A percentile compares a stretch with the other conserved stretches of the same genome.
These are phyloP conservation scores for Drosophila histrio DNA, from an alignment of 2,888 invertebrate genomes.

Conservation along the genomic window DNA sequence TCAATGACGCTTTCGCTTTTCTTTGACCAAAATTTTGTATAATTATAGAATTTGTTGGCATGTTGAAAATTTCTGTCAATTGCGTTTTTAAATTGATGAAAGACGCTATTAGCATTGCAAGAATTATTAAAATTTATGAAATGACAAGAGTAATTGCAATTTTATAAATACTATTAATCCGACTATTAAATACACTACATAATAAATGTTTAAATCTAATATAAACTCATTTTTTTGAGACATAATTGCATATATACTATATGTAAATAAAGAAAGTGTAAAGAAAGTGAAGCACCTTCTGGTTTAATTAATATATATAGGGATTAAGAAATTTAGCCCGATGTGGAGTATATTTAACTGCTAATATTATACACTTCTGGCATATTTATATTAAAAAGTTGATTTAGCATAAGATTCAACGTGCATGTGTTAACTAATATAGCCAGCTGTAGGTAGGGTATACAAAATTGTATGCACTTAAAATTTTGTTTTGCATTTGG, in stretches of 20 bases:
- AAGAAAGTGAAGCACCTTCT: too few relatives aligned
- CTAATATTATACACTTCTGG: too few relatives aligned
- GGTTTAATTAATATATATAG: too few relatives aligned
- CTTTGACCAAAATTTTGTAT: slow-evolving; percentile 18
- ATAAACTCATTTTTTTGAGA: too few relatives aligned
- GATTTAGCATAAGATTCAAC: too few relatives aligned
- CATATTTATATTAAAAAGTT: too few relatives aligned
- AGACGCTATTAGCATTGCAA: neutral
- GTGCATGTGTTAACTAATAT: neutral
- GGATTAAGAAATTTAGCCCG: too few relatives aligned
- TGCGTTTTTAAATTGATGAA: slow-evolving; percentile 14
- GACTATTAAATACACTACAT: neutral
- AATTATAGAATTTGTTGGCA: slow-evolving; percentile 38
- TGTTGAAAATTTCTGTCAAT: slow-evolving; percentile 12
- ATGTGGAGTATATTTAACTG: too few relatives aligned
- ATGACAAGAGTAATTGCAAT: neutral
- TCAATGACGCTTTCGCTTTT: slow-evolving; percentile 41
- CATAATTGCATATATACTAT: too few relatives aligned
- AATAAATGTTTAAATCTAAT: too few relatives aligned
- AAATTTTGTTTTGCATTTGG: slow-evolving; percentile 9
- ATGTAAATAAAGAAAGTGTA: too few relatives aligned
- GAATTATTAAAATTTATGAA: slow-evolving; percentile 1
- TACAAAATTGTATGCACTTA: neutral
- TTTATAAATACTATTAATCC: neutral
- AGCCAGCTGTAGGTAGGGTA: neutral